Base-by-base conservation (phyloP, 2,797 vertebrate genomes). In the Lepilemur septentrionalis region DNA sequence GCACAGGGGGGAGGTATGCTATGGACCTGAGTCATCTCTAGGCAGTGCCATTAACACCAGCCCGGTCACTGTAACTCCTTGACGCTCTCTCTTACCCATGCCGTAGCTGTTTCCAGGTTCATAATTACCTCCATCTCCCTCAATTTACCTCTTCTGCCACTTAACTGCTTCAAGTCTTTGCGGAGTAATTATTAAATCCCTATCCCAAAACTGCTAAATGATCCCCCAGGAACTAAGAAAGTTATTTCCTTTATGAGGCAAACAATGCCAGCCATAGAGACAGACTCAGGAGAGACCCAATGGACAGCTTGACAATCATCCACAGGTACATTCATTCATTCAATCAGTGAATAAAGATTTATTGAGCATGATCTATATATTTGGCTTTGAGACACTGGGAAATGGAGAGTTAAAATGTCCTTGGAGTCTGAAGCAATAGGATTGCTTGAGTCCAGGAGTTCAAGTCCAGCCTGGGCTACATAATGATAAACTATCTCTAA, bases 141-240 rank as follows among this genome's bases (percentile, higher is more conserved):
- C 67, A 76, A n/a, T 72, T 89, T 91, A 79, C 78, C 67, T 84
- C 57, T 93, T 38, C 46, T 89, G 57, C 79, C 46, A 92, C 30
- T 91, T 96, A 95, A 88, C 87, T 95, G 46, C 57, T 93, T 96
- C 69, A 93, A 57, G 84, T 93, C 96, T 90, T 86, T 93, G 43
- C 89, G 94, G 89, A 92, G 52, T 50, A 96, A 90, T 97, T 92
- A 96, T 84, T 79, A 95, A 97, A 90, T 95, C 85, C 84, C 79
- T 82, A 20, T 88, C 20, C 65, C 63, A 12, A 94, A 92, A 91
- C 83, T 88, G 48, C 57, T 93, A 93, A 96, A 69, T 86, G 73
- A 91, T 92, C 57, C 69, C 87, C 38, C 65, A 88, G 83, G 92
- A 92, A 69, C 12, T 50, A n/a, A 89, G 75, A 93, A 81, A 97